These are phyloP conservation scores for Daubentonia madagascariensis DNA, from an alignment of 2,113 vertebrate species.

Conservation along the genomic window DNA sequence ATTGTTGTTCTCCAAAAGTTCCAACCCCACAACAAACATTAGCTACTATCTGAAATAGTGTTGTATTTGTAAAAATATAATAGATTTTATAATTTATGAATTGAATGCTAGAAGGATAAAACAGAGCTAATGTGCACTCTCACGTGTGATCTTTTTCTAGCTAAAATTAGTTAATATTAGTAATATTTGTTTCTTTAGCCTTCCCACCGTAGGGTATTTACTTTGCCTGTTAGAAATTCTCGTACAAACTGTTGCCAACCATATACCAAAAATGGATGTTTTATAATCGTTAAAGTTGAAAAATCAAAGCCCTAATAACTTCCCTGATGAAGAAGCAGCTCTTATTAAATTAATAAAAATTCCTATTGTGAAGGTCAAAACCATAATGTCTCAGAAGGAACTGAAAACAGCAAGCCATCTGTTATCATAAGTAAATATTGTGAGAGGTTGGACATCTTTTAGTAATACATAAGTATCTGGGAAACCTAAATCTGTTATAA, in stretches of 20 bases:
- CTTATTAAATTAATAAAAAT: constrained; percentile 39
- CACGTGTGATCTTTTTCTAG: background rate
- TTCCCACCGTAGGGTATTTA: background rate
- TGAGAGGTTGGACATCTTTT: background rate
- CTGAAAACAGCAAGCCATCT: background rate
- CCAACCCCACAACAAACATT: background rate
- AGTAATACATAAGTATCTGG: background rate
- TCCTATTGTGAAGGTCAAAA: constrained; percentile 11
- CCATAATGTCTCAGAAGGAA: background rate
- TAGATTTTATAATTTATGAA: background rate
- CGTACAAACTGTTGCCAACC: background rate
- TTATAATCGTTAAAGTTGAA: background rate
- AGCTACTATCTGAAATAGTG: background rate
- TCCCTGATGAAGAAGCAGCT: background rate
- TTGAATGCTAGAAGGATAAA: constrained; percentile 16
- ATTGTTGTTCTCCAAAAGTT: background rate
- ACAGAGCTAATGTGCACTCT: background rate
- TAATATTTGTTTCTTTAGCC: background rate
- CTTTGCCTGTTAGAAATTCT: background rate
- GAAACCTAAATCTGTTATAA: background rate
- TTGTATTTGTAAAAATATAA: background rate
- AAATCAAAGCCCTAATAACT: constrained; percentile 22
- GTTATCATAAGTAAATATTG: background rate
- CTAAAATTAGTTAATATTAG: background rate
- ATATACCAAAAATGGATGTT: background rate